phyloP scores from a whole-genome alignment of 37 sponge, comb jelly and placozoan genomes.

The Diacarnus erythraeanus region DNA sequence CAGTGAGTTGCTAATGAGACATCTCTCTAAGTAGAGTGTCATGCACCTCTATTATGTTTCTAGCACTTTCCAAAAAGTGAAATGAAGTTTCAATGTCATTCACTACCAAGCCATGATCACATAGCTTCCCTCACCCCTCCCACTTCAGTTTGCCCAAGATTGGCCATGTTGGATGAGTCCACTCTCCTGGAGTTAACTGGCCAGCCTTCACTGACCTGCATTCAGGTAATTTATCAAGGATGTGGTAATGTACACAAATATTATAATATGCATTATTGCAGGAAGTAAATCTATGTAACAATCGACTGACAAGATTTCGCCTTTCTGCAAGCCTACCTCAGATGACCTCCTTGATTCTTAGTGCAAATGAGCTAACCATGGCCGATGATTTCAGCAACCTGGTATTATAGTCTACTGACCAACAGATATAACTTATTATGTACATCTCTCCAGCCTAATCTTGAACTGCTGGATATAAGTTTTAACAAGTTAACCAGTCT shows the following conservation, averaged over 20 bases:
- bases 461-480: conserved; percentile 71
- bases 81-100: too few relatives aligned
- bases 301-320: conserved; percentile 67
- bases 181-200: conserved; percentile 13
- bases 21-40: too few relatives aligned
- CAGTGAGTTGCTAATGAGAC: too few relatives aligned
- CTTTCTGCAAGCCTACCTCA: conserved; percentile 40
- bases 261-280: conserved; percentile 5
- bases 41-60: too few relatives aligned
- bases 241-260: background rate
- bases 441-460: conserved; percentile 32
- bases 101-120: too few relatives aligned
- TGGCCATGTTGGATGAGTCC: conserved; percentile 50
- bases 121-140: background rate
- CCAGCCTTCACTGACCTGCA: background rate
- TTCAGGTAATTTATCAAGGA: conserved; percentile 14
- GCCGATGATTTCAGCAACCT: conserved; percentile 63
- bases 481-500: conserved; percentile 74
- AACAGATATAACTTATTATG: background rate
- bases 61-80: too few relatives aligned
- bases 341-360: conserved; percentile 52
- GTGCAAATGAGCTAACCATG: conserved; percentile 57
- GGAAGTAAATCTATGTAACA: conserved; percentile 52
- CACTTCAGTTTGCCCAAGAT: background rate
- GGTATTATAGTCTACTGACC: conserved; percentile 24